Base-by-base conservation (phyloP, 2,113 vertebrate genomes). In the Scatophagus argus region DNA sequence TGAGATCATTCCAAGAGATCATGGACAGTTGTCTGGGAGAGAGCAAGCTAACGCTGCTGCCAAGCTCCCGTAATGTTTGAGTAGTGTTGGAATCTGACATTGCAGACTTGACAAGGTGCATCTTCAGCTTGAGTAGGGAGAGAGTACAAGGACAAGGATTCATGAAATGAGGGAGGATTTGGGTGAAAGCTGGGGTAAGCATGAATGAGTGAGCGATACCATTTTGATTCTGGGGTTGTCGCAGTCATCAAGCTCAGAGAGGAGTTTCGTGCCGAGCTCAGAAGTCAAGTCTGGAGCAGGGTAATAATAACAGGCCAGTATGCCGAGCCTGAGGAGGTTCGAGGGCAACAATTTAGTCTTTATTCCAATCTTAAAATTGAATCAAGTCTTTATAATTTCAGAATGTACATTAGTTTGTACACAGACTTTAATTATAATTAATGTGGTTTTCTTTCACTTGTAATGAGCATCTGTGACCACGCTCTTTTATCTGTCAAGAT, bases 291-390 rank as follows among this genome's bases (percentile, higher is more conserved):
- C 32, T 49, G 77, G 59, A n/a, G 47, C 32, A 27, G 79, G 11
- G 1, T 84, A 27, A 31, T 65, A 91, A 74, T 81, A 89, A 85
- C 94, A 95, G 59, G 77, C 75, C 62, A 95, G 77, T 29, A 65
- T 47, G 38, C 94, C 92, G 1, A 95, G 80, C n/a, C 94, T 94
- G 71, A 25, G 16, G 63, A 72, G 27, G 1, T 29, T 64, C 14
- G 60, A 66, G 61, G 21, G 25, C 13, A 55, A 47, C 31, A 6
- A 32, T 39, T 1, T 49, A 19, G 12, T 17, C 1, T 46, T 56
- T 14, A 69, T 27, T 68, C 5, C 5, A 34, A 44, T 36, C n/a
- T 16, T n/a, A 2, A 49, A n/a, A 44, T 29, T 8, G 2, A 36
- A 62, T 56, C 13, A 21, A 19, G 19, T 39, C 31, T 54, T 3